A percentile compares a stretch with the other conserved stretches of the same genome.
phyloP scores from a whole-genome alignment of 2,888 invertebrate species.

The Orchesellides sinensis region DNA sequence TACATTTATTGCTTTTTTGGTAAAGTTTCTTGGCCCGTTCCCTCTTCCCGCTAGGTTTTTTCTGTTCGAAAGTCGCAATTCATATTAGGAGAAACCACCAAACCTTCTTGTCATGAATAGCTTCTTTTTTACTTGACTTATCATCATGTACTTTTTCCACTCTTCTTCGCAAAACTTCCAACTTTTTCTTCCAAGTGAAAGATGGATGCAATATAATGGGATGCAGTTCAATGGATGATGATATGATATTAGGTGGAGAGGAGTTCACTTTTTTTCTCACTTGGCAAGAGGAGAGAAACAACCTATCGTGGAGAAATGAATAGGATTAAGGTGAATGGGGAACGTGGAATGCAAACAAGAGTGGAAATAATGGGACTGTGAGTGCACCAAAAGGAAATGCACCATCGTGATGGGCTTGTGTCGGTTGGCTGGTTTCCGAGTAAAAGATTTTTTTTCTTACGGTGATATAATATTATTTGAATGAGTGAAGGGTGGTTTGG shows the following conservation, averaged over 20 bases:
- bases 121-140: not conserved
- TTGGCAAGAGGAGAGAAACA: not conserved
- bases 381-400: not conserved
- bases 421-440: not conserved
- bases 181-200: not conserved
- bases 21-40: not conserved
- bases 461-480: slow-evolving; percentile 33
- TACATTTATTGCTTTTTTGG: slow-evolving; percentile 17
- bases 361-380: slow-evolving; percentile 84
- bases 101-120: not conserved
- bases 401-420: not conserved
- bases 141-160: not conserved
- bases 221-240: not conserved
- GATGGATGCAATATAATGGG: slow-evolving; percentile 5
- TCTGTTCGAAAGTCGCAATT: not conserved
- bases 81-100: not conserved
- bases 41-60: too few relatives aligned
- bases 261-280: not conserved
- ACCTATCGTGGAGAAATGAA: slow-evolving; percentile 21
- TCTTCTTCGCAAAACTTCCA: not conserved
- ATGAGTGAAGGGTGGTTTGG: slow-evolving; percentile 21
- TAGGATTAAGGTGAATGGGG: slow-evolving; percentile 43
- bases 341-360: slow-evolving; percentile 48
- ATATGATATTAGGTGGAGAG: not conserved
- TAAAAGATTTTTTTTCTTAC: not conserved